Conservation (phyloP, 2,113 vertebrate species). For the Macroglossus sobrinus region DNA sequence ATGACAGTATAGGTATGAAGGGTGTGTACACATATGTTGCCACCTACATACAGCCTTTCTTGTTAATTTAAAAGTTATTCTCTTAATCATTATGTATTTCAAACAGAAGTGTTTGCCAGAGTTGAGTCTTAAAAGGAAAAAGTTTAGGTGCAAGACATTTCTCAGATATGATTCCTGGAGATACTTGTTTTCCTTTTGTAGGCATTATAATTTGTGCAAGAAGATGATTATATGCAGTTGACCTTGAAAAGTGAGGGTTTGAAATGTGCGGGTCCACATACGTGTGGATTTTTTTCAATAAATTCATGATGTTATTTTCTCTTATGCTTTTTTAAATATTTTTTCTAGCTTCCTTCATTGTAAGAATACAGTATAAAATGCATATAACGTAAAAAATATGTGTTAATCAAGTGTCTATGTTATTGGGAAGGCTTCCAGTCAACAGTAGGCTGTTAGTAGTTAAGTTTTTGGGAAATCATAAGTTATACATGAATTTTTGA, state of each 20-base stretch:
- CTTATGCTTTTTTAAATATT: no score
- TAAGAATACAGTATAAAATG: not conserved
- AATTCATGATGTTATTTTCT: not conserved
- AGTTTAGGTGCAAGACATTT: not conserved
- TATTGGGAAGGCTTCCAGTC: not conserved
- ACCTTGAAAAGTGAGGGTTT: not conserved
- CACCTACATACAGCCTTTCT: not conserved
- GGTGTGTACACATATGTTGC: not conserved
- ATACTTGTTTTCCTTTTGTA: conserved; percentile 4
- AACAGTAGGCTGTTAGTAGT: not conserved
- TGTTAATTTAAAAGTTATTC: conserved; percentile 14
- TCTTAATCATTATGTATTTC: not conserved
- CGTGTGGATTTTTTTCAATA: no score
- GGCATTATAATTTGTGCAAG: not conserved
- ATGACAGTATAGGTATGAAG: not conserved
- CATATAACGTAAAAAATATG: not conserved
- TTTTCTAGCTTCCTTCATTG: not conserved
- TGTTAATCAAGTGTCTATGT: not conserved
- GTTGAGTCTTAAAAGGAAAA: conserved; percentile 12
- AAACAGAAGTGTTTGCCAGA: not conserved
- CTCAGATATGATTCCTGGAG: not conserved
- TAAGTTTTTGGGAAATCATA: not conserved
- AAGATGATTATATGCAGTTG: not conserved
- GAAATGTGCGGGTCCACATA: not conserved
- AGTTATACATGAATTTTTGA: not conserved